Evolutionary conservation across 1,140 invertebrate species (phyloP), one percentile per base, ranked within the genome.

Genomic region (Drosophila guanche): DNA sequence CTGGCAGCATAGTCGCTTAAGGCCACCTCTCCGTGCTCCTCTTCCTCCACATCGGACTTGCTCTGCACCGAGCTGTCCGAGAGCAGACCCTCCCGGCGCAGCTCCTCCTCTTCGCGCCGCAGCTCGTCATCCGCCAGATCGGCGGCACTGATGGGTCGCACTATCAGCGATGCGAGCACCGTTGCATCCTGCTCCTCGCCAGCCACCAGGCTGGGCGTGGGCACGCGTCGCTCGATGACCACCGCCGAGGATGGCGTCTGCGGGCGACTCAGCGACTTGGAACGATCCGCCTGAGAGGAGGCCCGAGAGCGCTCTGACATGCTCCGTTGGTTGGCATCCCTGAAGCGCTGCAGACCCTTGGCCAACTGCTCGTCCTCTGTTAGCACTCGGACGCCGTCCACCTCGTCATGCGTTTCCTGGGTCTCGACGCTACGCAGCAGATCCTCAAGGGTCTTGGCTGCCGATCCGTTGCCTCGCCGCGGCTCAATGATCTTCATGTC

Each of bases 181-280:
- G 93, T 92, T 79, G 91, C 92, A 55, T 93, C 92, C 16, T 37
- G 33, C 33, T 83, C 89, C 14, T 77, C 76, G 5, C 71, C 71
- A 12, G 56, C 91, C 45, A 92, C 93, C 65, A 92, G 90, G 4
- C 93, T 93, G 6, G 89, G 93, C n/a, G 93, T 94, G 69, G 93
- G 91, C 1, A 93, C 93, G 3, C 93, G 91, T 76, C 92, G 91
- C 78, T 94, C 93, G 4, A 94, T 92, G 29, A 94, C 86, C 58
- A 94, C 93, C n/a, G 93, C 93, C 10, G 93, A 93, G 6, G 93
- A 93, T 5, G 93, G 93, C 7, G 93, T 94, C 61, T 93, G 93
- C 53, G 91, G 91, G 10, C 93, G 90, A 51, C 93, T 93, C 53
- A 84, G 92, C 14, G 92, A 91, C 84, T 93, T 94, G 33, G 93